These are phyloP conservation scores for Molossus molossus DNA, from an alignment of 2,797 vertebrate genomes.

Conservation along the genomic window DNA sequence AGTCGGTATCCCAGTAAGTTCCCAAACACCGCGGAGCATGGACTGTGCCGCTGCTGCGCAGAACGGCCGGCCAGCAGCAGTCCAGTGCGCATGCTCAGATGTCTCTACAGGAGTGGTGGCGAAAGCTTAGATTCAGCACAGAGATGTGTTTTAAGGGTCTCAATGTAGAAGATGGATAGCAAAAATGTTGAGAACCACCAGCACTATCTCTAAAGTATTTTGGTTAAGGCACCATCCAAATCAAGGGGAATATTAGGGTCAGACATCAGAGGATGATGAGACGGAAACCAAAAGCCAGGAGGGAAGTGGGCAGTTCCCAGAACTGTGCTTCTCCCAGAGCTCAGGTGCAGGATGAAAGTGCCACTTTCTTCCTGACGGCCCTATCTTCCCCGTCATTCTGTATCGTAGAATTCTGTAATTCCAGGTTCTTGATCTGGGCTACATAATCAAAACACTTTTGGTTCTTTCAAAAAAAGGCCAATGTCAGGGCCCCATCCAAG, in stretches of 20 bases:
- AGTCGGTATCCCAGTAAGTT: neutral
- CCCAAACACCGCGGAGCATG: neutral
- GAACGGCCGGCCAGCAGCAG: neutral
- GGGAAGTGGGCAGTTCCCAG: neutral
- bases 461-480: neutral
- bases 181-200: neutral
- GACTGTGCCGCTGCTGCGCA: neutral
- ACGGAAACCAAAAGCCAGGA: neutral
- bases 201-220: neutral
- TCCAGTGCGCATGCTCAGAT: neutral
- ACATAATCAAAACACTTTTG: neutral
- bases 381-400: neutral
- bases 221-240: neutral
- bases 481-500: neutral
- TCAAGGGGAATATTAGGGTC: neutral
- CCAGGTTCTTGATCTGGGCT: neutral
- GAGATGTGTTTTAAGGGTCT: neutral
- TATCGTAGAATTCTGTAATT: neutral
- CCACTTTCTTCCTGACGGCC: neutral
- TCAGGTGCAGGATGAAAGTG: neutral
- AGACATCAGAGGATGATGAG: neutral
- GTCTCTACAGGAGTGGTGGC: too few relatives aligned
- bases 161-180: neutral
- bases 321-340: neutral
- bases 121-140: neutral